Evolutionary conservation across 2,888 invertebrate genomes (phyloP).

Genomic region (Sesamia inferens): DNA sequence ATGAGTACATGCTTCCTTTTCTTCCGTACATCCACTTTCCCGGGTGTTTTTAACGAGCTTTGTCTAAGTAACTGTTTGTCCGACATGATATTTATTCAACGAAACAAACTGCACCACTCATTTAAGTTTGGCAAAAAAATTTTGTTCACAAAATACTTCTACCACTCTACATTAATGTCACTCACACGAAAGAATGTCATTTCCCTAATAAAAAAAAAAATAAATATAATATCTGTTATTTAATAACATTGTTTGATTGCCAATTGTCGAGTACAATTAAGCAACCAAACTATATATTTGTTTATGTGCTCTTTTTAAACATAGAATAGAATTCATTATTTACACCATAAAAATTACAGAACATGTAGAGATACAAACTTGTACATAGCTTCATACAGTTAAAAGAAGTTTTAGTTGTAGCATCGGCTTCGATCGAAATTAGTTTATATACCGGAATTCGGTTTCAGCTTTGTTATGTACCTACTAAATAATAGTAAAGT

Average conservation of each 20-base stretch:
- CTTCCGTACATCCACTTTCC: conserved; percentile 63
- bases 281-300: too few relatives aligned
- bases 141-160: background rate
- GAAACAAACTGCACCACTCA: background rate
- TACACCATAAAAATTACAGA: too few relatives aligned
- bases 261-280: background rate
- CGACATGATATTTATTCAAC: conserved; percentile 70
- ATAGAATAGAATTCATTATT: too few relatives aligned
- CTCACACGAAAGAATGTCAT: background rate
- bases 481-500: too few relatives aligned
- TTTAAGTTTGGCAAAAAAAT: background rate
- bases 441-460: too few relatives aligned
- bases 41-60: conserved; percentile 78
- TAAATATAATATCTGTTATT: background rate
- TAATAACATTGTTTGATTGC: background rate
- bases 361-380: too few relatives aligned
- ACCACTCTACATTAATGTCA: background rate
- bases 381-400: too few relatives aligned
- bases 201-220: conserved; percentile 3
- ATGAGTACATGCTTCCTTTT: conserved; percentile 81
- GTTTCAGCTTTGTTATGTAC: background rate
- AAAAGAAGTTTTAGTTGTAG: background rate
- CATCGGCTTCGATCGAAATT: background rate
- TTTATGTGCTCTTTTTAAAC: too few relatives aligned
- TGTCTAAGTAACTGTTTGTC: conserved; percentile 77